Conservation (phyloP, 2,797 vertebrate species). For the Mormyrus proboscirostris region DNA sequence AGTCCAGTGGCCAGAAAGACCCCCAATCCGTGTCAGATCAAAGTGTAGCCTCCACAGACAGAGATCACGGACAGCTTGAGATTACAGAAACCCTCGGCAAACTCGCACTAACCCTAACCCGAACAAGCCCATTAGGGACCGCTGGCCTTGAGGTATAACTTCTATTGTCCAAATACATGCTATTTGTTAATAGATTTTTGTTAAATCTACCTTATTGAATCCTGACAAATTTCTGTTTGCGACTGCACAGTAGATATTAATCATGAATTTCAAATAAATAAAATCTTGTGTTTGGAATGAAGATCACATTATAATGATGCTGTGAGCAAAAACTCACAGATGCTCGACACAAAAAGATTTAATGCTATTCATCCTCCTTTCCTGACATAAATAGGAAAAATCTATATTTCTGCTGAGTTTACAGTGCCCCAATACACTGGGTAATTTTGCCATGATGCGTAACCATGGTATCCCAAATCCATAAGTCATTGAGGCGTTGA, state of each 20-base stretch:
- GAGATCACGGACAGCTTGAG: neutral
- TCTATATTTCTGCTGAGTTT: neutral
- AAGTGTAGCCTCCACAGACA: neutral
- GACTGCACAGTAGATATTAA: neutral
- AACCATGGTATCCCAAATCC: neutral
- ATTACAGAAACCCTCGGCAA: neutral
- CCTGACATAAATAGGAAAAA: neutral
- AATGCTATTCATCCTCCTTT: neutral
- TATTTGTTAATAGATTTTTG: neutral
- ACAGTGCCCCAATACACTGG: neutral
- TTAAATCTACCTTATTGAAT: neutral
- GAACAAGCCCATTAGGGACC: neutral
- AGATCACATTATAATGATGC: neutral
- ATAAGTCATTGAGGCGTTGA: constrained; percentile 5
- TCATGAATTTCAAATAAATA: neutral
- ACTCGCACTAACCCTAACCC: neutral
- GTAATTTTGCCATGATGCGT: neutral
- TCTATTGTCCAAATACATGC: neutral
- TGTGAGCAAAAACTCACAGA: neutral
- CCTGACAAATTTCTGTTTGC: neutral
- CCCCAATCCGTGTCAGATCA: neutral
- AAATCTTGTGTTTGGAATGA: neutral
- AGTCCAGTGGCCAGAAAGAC: neutral
- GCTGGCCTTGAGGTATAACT: neutral
- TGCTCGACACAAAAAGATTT: neutral